Evolutionary conservation across 2,113 vertebrate genomes (phyloP), one percentile per base, ranked within the genome.

Genomic region (Pelusios castaneus): DNA sequence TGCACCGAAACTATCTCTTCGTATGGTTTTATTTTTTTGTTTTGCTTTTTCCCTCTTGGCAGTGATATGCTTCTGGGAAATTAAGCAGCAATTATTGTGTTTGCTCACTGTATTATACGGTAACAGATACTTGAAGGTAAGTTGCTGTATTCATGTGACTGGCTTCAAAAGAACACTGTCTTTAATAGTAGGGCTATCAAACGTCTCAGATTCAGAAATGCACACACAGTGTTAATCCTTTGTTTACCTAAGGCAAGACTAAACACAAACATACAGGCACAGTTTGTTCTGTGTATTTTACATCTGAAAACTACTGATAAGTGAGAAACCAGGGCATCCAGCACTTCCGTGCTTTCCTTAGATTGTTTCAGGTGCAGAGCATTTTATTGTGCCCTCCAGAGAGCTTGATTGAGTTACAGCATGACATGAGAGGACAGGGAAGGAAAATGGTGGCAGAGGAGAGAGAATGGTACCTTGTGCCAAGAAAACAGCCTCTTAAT

Each of bases 201-300:
- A 94, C 60, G 81, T 91, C 91, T 96, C 80, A 22, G 1, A 56
- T 7, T 92, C 88, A 34, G 55, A 54, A 87, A 29, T 77, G 88
- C 55, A 63, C 60, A 24, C 41, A 10, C 56, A 31, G 94, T 41
- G 49, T n/a, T 91, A 84, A 89, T 83, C 95, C 93, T 92, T 16
- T 87, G 87, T 97, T 97, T 97, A 93, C 90, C 95, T 73, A 60
- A 56, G 89, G 95, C 94, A 95, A 87, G 85, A 54, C 92, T 92
- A 91, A 85, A 16, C 80, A 84, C 84, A 92, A 67, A 31, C 89
- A 31, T 1, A 47, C 70, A 89, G 75, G 86, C 91, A 79, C 84
- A 60, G 88, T 88, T 81, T 67, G 45, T 45, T 2, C 12, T 91
- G 75, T 80, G 88, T 56, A 1, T 91, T 85, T 80, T 85, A 49